phyloP scores from a whole-genome alignment of 2,888 invertebrate genomes.

The Neoaliturus tenellus region DNA sequence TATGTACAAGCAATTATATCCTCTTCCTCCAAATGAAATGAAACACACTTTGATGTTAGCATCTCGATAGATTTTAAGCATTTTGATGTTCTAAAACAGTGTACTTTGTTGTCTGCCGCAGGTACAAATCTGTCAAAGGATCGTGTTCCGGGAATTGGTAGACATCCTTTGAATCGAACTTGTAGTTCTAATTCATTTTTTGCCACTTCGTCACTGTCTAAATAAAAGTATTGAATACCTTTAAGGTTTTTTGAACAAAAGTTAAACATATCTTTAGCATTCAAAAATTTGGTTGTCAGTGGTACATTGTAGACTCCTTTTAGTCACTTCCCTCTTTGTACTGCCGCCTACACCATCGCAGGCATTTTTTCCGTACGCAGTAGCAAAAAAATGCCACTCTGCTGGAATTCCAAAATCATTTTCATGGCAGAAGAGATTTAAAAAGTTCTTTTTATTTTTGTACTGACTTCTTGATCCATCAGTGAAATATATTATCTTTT shows the following conservation, averaged over 20 bases:
- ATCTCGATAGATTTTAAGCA: not conserved
- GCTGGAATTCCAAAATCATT: slow-evolving; percentile 29
- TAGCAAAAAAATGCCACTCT: slow-evolving; percentile 52
- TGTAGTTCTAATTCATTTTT: not conserved
- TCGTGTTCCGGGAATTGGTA: not conserved
- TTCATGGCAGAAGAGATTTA: slow-evolving; percentile 40
- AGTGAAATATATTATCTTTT: slow-evolving; percentile 41
- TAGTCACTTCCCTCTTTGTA: slow-evolving; percentile 36
- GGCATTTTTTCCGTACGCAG: slow-evolving; percentile 34
- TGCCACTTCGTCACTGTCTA: slow-evolving; percentile 6
- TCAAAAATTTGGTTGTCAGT: slow-evolving; percentile 29
- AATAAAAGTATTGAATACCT: slow-evolving; percentile 41
- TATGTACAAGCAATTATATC: slow-evolving; percentile 12
- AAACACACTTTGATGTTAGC: slow-evolving; percentile 1
- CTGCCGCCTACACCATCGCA: slow-evolving; percentile 37
- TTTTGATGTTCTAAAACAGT: slow-evolving; percentile 27
- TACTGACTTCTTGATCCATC: slow-evolving; percentile 40
- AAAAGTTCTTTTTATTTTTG: slow-evolving; percentile 52
- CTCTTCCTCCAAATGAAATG: slow-evolving; percentile 1
- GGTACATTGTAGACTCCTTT: slow-evolving; percentile 7
- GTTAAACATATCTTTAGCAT: slow-evolving; percentile 4
- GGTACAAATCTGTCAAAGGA: slow-evolving; percentile 49
- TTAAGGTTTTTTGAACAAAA: slow-evolving; percentile 35
- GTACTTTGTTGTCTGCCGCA: slow-evolving; percentile 31
- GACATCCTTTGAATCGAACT: slow-evolving; percentile 35